A percentile compares a stretch with the other conserved stretches of the same genome.
Evolutionary conservation across 2,888 invertebrate species (phyloP).

Genomic region (Drosophila engyochracea): DNA sequence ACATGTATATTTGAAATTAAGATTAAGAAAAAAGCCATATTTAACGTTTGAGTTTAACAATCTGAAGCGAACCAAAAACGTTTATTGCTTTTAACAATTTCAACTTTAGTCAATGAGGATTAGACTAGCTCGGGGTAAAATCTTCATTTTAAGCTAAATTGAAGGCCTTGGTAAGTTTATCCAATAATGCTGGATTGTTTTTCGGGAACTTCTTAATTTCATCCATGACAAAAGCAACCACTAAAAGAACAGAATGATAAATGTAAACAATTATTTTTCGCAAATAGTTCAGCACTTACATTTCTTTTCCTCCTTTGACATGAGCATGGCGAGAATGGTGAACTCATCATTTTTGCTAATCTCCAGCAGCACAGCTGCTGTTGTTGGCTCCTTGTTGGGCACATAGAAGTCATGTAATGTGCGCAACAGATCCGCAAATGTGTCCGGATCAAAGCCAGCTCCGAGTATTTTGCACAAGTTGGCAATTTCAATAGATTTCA

Average conservation of each 20-base stretch:
- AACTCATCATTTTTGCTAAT: conserved; percentile 83
- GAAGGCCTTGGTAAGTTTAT: conserved; percentile 65
- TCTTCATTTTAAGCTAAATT: conserved; percentile 23
- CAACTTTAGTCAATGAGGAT: conserved; percentile 1
- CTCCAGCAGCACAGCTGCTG: conserved; percentile 75
- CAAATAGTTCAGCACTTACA: conserved; percentile 54
- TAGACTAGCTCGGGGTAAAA: background rate
- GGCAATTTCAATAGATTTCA: conserved; percentile 81
- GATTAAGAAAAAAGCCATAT: conserved; percentile 16
- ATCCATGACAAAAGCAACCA: conserved; percentile 64
- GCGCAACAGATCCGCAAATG: conserved; percentile 76
- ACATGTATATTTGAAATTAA: conserved; percentile 28
- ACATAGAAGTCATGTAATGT: conserved; percentile 81
- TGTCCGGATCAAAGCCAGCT: conserved; percentile 83
- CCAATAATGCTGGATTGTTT: conserved; percentile 44
- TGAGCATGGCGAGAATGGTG: conserved; percentile 80
- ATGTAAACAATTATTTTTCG: background rate
- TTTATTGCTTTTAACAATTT: conserved; percentile 31
- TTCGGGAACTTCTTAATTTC: conserved; percentile 65
- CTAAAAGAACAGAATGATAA: conserved; percentile 51
- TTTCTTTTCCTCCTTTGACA: conserved; percentile 81
- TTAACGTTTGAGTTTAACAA: conserved; percentile 48
- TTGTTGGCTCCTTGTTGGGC: conserved; percentile 70
- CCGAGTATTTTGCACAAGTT: conserved; percentile 83
- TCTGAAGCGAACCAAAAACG: conserved; percentile 45